Base-by-base conservation (phyloP, 2,113 vertebrate species). In the Coptodon rendalli region DNA sequence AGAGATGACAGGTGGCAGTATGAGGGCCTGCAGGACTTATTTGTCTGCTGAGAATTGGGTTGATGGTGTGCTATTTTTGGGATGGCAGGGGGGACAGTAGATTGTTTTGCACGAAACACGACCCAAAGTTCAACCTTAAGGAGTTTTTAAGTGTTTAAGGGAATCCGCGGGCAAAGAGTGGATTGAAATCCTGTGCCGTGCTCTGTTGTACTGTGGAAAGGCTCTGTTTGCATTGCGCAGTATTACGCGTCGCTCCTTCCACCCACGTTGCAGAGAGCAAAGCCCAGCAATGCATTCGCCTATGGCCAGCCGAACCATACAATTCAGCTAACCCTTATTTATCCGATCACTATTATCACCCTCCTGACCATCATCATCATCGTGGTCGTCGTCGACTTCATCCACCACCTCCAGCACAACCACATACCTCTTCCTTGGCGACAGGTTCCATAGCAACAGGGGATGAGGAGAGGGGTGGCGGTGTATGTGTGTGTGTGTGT, bases 401-500 rank as follows among this genome's bases (percentile, higher is more conserved):
- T 89, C 85, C 84, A 22, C 16, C 88, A 89, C 90, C 85, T 93
- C 59, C 86, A 94, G 90, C 94, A 91, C 90, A 82, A 87, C 89
- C 93, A 92, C 91, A 92, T 89, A 94, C 92, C 94, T 91, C 92
- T 86, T 93, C 94, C 95, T 93, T 93, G 94, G 95, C 94, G 94
- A 96, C 95, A 95, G 95, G 94, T 95, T 96, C 95, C 95, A 96
- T 96, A 96, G 95, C 95, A 96, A 96, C 94, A 96, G 94, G 93
- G 93, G 90, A 94, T 92, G 89, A 90, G 83, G 83, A 90, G 84
- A 86, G 80, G 87, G 90, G 76, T 89, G 92, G 86, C 29, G 24
- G 59, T 80, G 73, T 31, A 19, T 90, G 50, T 59, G 76, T 81
- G 83, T 48, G 38, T 84, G 14, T 63, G 40, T 66, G 38, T 61